Evolutionary conservation across 1,140 invertebrate genomes (phyloP).

Genomic region (Phthorimaea operculella): DNA sequence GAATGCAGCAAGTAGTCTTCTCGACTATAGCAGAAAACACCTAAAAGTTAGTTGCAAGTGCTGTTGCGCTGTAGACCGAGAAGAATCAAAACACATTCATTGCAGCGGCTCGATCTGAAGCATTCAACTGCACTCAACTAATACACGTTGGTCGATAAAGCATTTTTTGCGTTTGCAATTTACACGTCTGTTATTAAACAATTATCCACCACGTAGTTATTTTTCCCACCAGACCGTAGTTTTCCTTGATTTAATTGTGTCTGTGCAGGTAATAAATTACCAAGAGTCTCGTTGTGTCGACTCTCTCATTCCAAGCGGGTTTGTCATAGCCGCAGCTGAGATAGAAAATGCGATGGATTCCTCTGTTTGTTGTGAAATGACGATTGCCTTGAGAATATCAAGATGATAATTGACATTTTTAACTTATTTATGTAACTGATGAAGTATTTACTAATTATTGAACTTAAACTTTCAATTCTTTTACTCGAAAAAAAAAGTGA

Average conservation of each 20-base stretch:
- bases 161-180: slow-evolving; percentile 3
- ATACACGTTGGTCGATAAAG: neutral
- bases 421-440: no score
- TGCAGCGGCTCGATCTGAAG: neutral
- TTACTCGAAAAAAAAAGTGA: no score
- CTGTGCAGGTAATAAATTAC: neutral
- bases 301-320: neutral
- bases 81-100: neutral
- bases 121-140: neutral
- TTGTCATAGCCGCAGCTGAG: no score
- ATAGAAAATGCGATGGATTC: no score
- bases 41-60: no score
- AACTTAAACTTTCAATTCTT: no score
- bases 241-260: slow-evolving; percentile 1
- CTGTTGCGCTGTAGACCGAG: neutral
- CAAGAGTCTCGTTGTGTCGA: neutral
- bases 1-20: no score
- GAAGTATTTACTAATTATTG: no score
- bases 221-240: slow-evolving; percentile 1
- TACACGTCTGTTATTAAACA: slow-evolving; percentile 3
- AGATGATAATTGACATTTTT: no score
- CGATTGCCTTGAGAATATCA: no score
- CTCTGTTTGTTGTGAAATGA: no score
- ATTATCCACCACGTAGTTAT: slow-evolving; percentile 3
- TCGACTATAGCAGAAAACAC: no score